Evolutionary conservation across 2,888 invertebrate genomes (phyloP), one percentile per base, ranked within the genome.

Genomic region (Pimpla rufipes): DNA sequence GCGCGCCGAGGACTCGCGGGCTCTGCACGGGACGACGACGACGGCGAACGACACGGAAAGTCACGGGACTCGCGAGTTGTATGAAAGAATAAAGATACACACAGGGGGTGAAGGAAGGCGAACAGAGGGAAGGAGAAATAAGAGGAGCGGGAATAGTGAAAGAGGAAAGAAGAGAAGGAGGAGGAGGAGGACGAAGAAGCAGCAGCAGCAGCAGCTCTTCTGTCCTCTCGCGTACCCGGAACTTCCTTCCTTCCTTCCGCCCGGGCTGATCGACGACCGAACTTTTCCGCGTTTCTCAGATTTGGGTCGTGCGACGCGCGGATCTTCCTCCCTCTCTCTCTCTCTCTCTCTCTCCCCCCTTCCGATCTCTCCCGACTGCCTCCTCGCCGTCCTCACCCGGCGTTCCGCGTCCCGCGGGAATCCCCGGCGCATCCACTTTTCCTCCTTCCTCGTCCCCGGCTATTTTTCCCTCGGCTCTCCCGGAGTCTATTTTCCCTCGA

Each of bases 171-270:
- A 75, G 85, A 85, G 71, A 67, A 66, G 85, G 68, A 70, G 78
- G 73, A 81, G 73, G 88, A 76, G 75, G 78, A 84, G 80, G 85
- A 50, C 52, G 64, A 89, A 90, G 89, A 89, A 66, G 73, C 50
- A 73, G 87, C 83, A 85, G 87, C 86, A 83, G 86, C 87, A 87
- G 89, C 87, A 89, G 85, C 89, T 89, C 87, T 87, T 85, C 78
- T 88, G 90, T 90, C 90, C 89, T 89, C 78, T 78, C 75, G 74
- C 90, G 89, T 90, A 89, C 88, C 77, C 90, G 91, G 90, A 91
- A 91, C 90, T 93, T 91, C 89, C 88, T 90, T 90, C 91, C 92
- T 92, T 92, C 92, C 92, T 92, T 92, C 92, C 92, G 92, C 86
- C 87, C 59, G 73, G 85, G 87, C 91, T 93, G 93, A 93, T 93